These are phyloP conservation scores for Dendrolimus kikuchii DNA, from an alignment of 1,140 invertebrate genomes.

Conservation along the genomic window DNA sequence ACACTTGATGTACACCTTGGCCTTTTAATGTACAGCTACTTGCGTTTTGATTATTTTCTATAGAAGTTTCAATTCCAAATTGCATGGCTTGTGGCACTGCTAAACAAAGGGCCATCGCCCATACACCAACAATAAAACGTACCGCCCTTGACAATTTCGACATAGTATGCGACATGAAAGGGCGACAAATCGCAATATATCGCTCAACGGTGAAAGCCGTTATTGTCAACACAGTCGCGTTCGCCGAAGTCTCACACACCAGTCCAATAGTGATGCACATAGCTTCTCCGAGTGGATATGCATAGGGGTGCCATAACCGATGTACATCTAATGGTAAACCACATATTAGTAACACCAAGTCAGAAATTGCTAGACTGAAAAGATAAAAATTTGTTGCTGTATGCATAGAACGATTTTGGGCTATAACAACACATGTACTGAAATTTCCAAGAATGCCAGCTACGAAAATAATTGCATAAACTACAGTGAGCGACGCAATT, in stretches of 20 bases:
- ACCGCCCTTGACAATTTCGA: slow-evolving; percentile 83
- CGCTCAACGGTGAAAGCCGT: slow-evolving; percentile 96
- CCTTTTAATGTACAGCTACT: slow-evolving; percentile 74
- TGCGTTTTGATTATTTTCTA: slow-evolving; percentile 62
- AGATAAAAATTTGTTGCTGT: slow-evolving; percentile 90
- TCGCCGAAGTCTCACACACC: slow-evolving; percentile 87
- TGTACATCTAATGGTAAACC: slow-evolving; percentile 86
- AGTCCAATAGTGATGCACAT: slow-evolving; percentile 84
- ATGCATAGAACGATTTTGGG: slow-evolving; percentile 86
- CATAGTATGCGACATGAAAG: slow-evolving; percentile 90
- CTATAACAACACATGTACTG: slow-evolving; percentile 89
- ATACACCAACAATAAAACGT: slow-evolving; percentile 80
- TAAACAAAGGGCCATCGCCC: slow-evolving; percentile 79
- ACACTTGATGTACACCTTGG: slow-evolving; percentile 75
- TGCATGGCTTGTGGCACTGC: slow-evolving; percentile 88
- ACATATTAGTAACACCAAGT: slow-evolving; percentile 85
- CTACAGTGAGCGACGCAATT: slow-evolving; percentile 77
- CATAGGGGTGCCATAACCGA: slow-evolving; percentile 83
- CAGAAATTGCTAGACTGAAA: slow-evolving; percentile 90
- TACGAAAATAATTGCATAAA: slow-evolving; percentile 84
- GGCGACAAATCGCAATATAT: slow-evolving; percentile 95
- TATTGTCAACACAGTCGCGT: slow-evolving; percentile 94
- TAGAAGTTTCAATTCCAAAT: slow-evolving; percentile 77
- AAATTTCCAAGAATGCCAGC: slow-evolving; percentile 89
- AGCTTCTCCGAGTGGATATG: slow-evolving; percentile 82